Percentiles rank a stretch among this genome's conserved stretches.
phyloP scores from a whole-genome alignment of 1,140 invertebrate species.

The Euura saliciscinereae region DNA sequence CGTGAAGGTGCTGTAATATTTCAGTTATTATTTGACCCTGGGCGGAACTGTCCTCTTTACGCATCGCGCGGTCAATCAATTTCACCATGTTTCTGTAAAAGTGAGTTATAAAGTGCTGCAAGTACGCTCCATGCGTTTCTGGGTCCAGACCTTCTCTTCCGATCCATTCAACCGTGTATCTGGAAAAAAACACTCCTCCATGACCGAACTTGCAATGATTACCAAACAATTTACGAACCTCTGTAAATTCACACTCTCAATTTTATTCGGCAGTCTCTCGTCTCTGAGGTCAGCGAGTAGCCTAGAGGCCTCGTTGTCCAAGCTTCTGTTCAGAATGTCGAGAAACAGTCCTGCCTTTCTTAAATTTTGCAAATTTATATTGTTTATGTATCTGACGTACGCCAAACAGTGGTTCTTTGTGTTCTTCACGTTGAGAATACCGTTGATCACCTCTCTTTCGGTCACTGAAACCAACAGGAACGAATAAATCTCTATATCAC shows the following conservation, averaged over 20 bases:
- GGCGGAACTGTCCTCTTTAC: constrained; percentile 92
- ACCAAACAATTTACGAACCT: constrained; percentile 63
- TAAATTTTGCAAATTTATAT: constrained; percentile 95
- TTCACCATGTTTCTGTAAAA: constrained; percentile 95
- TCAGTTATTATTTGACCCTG: constrained; percentile 95
- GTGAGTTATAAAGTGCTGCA: constrained; percentile 93
- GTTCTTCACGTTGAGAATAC: constrained; percentile 91
- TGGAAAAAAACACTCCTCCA: constrained; percentile 47
- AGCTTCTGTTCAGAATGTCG: constrained; percentile 90
- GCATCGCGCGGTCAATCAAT: constrained; percentile 91
- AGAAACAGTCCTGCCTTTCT: constrained; percentile 94
- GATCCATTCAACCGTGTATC: constrained; percentile 97
- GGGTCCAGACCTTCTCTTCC: constrained; percentile 92
- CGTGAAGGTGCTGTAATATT: constrained; percentile 95
- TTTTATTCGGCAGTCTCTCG: constrained; percentile 83
- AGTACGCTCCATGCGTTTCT: constrained; percentile 92
- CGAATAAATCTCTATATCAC: background rate
- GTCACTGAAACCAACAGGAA: constrained; percentile 75
- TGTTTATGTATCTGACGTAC: constrained; percentile 95
- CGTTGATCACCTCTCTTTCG: constrained; percentile 96
- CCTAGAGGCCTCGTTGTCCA: constrained; percentile 93
- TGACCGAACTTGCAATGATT: background rate
- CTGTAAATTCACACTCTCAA: constrained; percentile 86
- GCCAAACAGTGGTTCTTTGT: constrained; percentile 97
- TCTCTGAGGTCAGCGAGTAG: constrained; percentile 89